phyloP scores from a whole-genome alignment of 1,140 invertebrate species.

The Galendromus occidentalis region DNA sequence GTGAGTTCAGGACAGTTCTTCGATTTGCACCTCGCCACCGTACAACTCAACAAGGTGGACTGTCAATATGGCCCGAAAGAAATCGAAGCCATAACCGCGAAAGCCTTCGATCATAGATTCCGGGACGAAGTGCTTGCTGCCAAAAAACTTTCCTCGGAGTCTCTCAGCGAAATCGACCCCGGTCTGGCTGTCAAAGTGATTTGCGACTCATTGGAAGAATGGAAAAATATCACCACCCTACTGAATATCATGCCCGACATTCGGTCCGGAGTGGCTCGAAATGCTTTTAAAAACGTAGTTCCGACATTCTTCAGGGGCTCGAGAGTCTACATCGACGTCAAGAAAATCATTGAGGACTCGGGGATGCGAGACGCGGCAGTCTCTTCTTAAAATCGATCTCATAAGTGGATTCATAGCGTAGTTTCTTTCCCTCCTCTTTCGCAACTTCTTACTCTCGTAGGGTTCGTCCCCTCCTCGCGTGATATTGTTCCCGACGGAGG shows the following conservation, averaged over 20 bases:
- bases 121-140: neutral
- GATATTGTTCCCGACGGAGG: no score
- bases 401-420: neutral
- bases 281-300: neutral
- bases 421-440: neutral
- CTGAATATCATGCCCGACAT: neutral
- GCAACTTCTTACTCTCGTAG: neutral
- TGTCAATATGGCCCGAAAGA: neutral
- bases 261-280: neutral
- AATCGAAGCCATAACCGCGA: neutral
- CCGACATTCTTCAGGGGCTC: neutral
- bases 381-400: neutral
- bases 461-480: no score
- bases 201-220: neutral
- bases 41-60: neutral
- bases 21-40: neutral
- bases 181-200: neutral
- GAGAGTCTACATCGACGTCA: neutral
- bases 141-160: neutral
- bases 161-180: neutral
- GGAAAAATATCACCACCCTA: neutral
- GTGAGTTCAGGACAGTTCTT: constrained; percentile 32
- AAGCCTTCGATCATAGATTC: no score
- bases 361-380: neutral
- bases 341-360: neutral